Evolutionary conservation across 2,797 vertebrate species (phyloP).

Genomic region (Myiotriccus ornatus): DNA sequence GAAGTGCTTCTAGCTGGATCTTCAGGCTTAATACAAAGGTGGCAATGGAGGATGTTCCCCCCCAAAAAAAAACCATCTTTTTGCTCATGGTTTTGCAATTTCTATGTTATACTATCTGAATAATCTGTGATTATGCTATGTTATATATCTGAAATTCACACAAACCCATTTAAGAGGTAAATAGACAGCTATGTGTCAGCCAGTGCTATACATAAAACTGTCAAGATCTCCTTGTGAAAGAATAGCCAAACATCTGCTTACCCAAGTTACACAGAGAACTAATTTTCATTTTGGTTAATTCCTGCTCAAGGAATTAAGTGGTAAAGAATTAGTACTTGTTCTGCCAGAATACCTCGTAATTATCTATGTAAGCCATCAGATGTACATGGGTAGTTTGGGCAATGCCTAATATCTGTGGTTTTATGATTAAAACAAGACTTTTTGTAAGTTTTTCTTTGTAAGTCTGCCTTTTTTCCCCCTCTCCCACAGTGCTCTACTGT

Average conservation of each 20-base stretch:
- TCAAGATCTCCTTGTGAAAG: not conserved
- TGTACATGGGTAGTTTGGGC: constrained; percentile 20
- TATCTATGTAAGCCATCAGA: constrained; percentile 18
- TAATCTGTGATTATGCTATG: not conserved
- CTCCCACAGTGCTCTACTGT: not conserved
- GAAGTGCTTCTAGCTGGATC: not conserved
- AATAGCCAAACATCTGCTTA: not conserved
- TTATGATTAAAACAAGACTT: constrained; percentile 5
- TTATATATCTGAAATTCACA: not conserved
- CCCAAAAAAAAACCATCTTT: too few species aligned
- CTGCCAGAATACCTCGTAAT: constrained; percentile 19
- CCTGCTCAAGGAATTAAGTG: not conserved
- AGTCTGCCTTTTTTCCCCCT: not conserved
- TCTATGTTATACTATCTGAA: not conserved
- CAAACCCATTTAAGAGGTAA: not conserved
- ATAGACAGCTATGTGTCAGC: not conserved
- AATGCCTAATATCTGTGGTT: not conserved
- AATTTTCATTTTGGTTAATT: not conserved
- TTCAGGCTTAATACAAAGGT: not conserved
- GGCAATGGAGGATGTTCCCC: not conserved
- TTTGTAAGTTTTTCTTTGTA: not conserved
- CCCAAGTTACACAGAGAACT: not conserved
- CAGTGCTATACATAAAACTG: not conserved
- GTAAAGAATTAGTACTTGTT: not conserved
- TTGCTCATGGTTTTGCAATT: not conserved